These are phyloP conservation scores for Hirtodrosophila alboralis DNA, from an alignment of 2,888 invertebrate species.

Conservation along the genomic window DNA sequence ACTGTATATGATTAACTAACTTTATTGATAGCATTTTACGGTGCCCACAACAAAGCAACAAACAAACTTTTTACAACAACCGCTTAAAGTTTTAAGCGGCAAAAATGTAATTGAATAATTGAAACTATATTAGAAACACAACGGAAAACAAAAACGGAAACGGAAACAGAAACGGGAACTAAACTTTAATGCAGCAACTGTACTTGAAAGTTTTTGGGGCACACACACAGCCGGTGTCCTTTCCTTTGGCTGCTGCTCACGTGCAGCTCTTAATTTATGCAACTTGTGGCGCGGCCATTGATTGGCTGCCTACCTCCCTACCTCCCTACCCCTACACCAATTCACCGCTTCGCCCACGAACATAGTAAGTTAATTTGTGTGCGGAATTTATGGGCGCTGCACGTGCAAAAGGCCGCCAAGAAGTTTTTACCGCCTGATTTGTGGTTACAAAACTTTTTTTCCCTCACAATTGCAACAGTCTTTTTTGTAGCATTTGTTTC, in stretches of 20 bases:
- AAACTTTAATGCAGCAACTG: constrained; percentile 57
- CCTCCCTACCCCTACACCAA: not conserved
- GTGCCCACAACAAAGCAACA: constrained; percentile 5
- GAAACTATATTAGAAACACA: constrained; percentile 4
- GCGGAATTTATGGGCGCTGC: constrained; percentile 70
- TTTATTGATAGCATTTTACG: constrained; percentile 37
- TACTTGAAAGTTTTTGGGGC: constrained; percentile 59
- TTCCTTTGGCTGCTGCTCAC: constrained; percentile 47
- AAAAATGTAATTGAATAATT: constrained; percentile 63
- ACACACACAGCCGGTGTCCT: too few species aligned
- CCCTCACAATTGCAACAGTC: constrained; percentile 46
- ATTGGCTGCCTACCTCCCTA: constrained; percentile 52
- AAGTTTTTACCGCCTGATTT: constrained; percentile 73
- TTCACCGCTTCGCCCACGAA: not conserved
- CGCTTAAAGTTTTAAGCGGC: constrained; percentile 40
- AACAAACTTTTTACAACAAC: constrained; percentile 21
- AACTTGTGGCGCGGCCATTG: constrained; percentile 70
- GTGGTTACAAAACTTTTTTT: constrained; percentile 71
- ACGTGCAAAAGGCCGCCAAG: constrained; percentile 66
- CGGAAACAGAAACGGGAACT: constrained; percentile 12
- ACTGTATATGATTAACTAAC: constrained; percentile 65
- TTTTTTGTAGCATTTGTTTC: constrained; percentile 12
- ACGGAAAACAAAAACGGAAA: constrained; percentile 15
- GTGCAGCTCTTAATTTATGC: constrained; percentile 75
- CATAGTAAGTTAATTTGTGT: constrained; percentile 64